Evolutionary conservation across 2,797 vertebrate species (phyloP).

Genomic region (Leontocebus nigricollis): DNA sequence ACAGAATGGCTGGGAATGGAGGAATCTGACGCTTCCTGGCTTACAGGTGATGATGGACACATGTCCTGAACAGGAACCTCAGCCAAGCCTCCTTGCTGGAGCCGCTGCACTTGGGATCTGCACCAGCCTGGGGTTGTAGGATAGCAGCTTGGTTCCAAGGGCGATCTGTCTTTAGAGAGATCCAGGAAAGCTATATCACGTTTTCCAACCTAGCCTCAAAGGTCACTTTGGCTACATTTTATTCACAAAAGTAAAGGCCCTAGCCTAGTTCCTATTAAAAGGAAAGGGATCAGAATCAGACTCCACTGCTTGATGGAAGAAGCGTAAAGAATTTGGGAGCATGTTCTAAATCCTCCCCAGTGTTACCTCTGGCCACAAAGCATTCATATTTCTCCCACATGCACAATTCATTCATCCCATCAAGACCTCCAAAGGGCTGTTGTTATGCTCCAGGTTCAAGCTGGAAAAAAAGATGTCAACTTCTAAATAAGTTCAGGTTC

Average conservation of each 20-base stretch:
- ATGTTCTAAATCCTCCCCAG: neutral
- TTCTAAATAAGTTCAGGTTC: neutral
- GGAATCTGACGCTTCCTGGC: neutral
- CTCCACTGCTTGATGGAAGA: neutral
- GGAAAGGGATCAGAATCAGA: neutral
- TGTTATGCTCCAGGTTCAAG: rapidly evolving
- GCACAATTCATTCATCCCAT: neutral
- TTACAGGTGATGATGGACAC: rapidly evolving
- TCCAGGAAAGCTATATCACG: rapidly evolving
- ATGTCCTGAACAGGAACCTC: rapidly evolving
- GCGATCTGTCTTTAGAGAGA: rapidly evolving
- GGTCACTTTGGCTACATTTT: rapidly evolving
- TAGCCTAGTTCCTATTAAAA: neutral
- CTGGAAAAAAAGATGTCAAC: neutral
- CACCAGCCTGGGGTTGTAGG: rapidly evolving
- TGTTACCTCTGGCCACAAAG: too few species aligned
- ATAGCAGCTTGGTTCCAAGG: neutral
- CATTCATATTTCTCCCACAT: neutral
- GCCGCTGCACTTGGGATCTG: rapidly evolving
- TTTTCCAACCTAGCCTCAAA: rapidly evolving
- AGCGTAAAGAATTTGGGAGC: neutral
- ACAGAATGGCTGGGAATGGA: rapidly evolving
- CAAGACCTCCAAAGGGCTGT: too few species aligned
- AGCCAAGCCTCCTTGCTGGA: neutral
- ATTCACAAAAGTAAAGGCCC: neutral